Base-by-base conservation (phyloP, 1,140 invertebrate genomes). In the Scaptomyza montana region DNA sequence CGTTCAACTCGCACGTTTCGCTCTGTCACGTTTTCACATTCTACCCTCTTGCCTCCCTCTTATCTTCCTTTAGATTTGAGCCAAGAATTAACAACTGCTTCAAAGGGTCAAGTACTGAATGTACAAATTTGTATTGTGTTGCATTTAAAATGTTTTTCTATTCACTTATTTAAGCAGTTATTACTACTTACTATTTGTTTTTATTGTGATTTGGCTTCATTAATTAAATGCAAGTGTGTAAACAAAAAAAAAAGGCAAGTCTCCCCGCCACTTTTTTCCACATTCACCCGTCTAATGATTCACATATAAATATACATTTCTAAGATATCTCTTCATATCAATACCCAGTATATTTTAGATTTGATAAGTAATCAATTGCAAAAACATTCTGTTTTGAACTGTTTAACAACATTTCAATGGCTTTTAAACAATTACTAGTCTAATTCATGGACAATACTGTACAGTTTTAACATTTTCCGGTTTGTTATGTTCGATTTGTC, bases 381-480 rank as follows among this genome's bases (percentile, higher is more conserved):
- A 43, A 51, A 36, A 36, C 33, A 36, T 8, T 36, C 33, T 36
- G 9, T 36, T 36, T 30, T 30, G 30, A 25, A 25, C 21, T 1
- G 21, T 30, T 30, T 30, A 30, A 30, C 28, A 5, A 50, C 41
- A 62, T 16, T 30, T 53, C 33, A 50, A 49, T 66, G 16, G 19
- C 47, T 47, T 47, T 60, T 33, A 12, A 30, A 16, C 28, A n/a
- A n/a, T 30, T 21, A 16, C 16, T 13, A 12, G 16, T 19, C 25
- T 8, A 45, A 59, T 51, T 56, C 53, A 57, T 65, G 47, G 21
- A 50, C 46, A 59, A 21, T 16, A 54, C 50, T 49, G 46, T 39
- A 46, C 47, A 16, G 28, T 66, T 71, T 71, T 62, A 12, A 67
- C 63, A 72, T 67, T 72, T 54, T 59, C 13, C 63, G 12, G 50